phyloP scores from a whole-genome alignment of 2,797 vertebrate genomes.

The Hylomyscus alleni region DNA sequence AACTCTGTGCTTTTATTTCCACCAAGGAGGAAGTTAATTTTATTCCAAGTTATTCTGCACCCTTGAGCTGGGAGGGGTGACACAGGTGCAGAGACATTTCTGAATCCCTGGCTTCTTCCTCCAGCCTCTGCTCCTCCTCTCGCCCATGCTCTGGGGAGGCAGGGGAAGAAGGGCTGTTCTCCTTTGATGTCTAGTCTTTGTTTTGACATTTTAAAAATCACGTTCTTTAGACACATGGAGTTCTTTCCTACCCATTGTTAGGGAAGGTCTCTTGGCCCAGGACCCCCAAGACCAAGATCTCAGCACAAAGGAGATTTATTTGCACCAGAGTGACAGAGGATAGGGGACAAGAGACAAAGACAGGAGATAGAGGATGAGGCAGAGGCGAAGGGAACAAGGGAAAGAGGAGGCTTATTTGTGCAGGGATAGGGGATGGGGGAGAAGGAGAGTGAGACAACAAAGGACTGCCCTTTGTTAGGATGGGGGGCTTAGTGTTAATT shows the following conservation, averaged over 20 bases:
- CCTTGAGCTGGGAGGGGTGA: neutral
- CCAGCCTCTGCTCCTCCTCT: too few relatives aligned
- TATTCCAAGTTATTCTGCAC: neutral
- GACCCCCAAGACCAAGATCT: neutral
- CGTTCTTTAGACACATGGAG: neutral
- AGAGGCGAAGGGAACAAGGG: neutral
- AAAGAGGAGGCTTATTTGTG: too few relatives aligned
- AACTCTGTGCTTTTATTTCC: neutral
- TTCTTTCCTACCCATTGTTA: neutral
- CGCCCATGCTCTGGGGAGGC: neutral
- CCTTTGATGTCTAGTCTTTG: neutral
- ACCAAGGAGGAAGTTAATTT: neutral
- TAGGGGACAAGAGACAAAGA: neutral
- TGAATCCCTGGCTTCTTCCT: accelerated
- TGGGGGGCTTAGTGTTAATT: too few relatives aligned
- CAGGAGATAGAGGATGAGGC: neutral
- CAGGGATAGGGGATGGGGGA: neutral
- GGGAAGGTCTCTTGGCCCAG: neutral
- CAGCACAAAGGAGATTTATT: neutral
- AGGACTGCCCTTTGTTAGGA: neutral
- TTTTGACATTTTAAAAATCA: constrained; percentile 53
- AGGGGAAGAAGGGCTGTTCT: neutral
- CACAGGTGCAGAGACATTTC: neutral
- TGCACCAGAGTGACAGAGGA: neutral
- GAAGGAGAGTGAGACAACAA: neutral